phyloP scores from a whole-genome alignment of 2,888 invertebrate genomes.

The Acleris literana region DNA sequence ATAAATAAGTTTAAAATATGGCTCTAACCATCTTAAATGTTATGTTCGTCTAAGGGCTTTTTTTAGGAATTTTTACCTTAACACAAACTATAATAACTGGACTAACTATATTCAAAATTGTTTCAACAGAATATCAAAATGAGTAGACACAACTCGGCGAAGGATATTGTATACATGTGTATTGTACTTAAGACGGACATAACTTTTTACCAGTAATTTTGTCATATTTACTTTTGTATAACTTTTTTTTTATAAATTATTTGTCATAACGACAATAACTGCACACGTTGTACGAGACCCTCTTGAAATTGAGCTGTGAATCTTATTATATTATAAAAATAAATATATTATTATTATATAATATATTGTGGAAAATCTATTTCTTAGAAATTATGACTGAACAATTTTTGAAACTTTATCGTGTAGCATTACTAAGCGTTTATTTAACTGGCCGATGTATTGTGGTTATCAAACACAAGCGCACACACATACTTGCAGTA shows the following conservation, averaged over 20 bases:
- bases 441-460: constrained; percentile 70
- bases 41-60: not conserved
- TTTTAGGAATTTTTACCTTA: too few relatives aligned
- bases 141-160: too few relatives aligned
- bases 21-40: not conserved
- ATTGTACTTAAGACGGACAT: not conserved
- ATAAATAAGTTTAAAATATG: not conserved
- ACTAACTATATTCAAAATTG: too few relatives aligned
- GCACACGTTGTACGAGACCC: constrained; percentile 43
- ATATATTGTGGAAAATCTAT: constrained; percentile 58
- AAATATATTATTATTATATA: constrained; percentile 42
- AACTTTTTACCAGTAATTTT: not conserved
- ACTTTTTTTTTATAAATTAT: constrained; percentile 7
- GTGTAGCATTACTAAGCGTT: constrained; percentile 62
- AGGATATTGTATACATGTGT: too few relatives aligned
- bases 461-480: constrained; percentile 58
- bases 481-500: constrained; percentile 43
- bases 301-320: constrained; percentile 56
- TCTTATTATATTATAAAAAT: constrained; percentile 51
- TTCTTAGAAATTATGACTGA: constrained; percentile 78
- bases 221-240: not conserved
- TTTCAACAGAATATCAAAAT: too few relatives aligned
- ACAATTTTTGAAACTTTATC: constrained; percentile 75
- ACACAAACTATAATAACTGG: too few relatives aligned
- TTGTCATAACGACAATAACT: constrained; percentile 55